Base-by-base conservation (phyloP, 2,797 vertebrate species). In the Falco naumanni region DNA sequence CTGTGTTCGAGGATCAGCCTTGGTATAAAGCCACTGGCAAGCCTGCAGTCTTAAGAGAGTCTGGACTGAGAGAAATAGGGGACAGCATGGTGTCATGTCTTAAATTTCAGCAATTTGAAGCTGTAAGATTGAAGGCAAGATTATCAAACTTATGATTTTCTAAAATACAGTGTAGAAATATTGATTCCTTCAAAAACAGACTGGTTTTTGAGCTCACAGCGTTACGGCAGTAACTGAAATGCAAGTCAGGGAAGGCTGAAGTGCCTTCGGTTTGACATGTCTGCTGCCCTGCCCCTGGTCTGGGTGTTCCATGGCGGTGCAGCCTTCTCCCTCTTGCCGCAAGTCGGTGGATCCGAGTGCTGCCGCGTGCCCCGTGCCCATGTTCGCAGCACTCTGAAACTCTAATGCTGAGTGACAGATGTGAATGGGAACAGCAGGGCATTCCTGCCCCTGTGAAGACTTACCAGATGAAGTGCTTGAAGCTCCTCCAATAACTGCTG, bases 401-500 rank as follows among this genome's bases (percentile, higher is more conserved):
- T 83, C 86, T 70, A 86, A 71, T 81, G 74, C 66, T 66, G 88
- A 92, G 37, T 93, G 83, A 41, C 69, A 90, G 90, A 92, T 81
- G 47, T 91, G 89, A 94, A 94, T 91, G 56, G 69, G 90, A 90
- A 89, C 45, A 71, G 77, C 59, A 66, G 77, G 56, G 28, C 88
- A 68, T 89, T 87, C 47, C 75, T 93, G 88, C 86, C 84, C 76
- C 11, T 75, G n/a, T 80, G 76, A 89, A 84, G 89, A 34, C 54
- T 89, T 93, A 87, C 56, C 37, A 84, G 95, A 68, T 85, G 85
- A 97, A 96, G 87, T 86, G 39, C 65, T 94, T 59, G 59, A 91
- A 93, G 72, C 61, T 97, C 86, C 91, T 96, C 74, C 95, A 94
- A 82, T 94, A 96, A 95, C 94, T 16, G 21, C 48, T 93, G 74